Base-by-base conservation (phyloP, 1,140 invertebrate genomes). In the Aphelenchoides avenae region DNA sequence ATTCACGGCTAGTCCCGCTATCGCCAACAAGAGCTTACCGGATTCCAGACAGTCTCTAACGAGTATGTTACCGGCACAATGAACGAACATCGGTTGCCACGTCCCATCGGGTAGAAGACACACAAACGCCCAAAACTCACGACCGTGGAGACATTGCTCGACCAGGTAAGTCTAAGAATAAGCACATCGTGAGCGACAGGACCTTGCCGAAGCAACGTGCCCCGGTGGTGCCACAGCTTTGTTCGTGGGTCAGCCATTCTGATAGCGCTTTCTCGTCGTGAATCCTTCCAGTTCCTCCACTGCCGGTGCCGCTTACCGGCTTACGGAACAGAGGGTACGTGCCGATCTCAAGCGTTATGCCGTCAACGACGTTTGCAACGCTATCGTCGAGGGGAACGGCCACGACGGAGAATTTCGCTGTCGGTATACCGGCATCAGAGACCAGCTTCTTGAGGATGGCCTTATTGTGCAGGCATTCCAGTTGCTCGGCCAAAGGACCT, bases 301-400 rank as follows among this genome's bases (percentile, higher is more conserved):
- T 48, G 29, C 57, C 57, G 31, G 26, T 46, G 0, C 57, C 57
- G 6, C 20, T 24, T 7, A 36, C 48, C 42, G 57, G 57, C 33
- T 59, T 59, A 5, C 57, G 39, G 22, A 59, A 59, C 6, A 59
- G 27, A n/a, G 57, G 57, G n/a, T 26, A 61, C 13, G 15, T 30
- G 31, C 26, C 30, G 13, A 59, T 40, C 27, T 59, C 20, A 11
- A 13, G 29, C 3, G 26, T 20, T 7, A 59, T 36, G 33, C 31
- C 15, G 37, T 46, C 11, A 6, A 59, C 18, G 29, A 24, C 18
- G 9, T 26, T 36, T 22, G 49, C 52, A 13, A 30, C 2, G 3
- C 15, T n/a, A n/a, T 59, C 9, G n/a, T 22, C 15, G n/a, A 33
- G n/a, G 15, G 9, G 13, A 6, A 61, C 20, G 15, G 55, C 22